Evolutionary conservation across 2,797 vertebrate genomes (phyloP), one percentile per base, ranked within the genome.

Genomic region (Tapera naevia): DNA sequence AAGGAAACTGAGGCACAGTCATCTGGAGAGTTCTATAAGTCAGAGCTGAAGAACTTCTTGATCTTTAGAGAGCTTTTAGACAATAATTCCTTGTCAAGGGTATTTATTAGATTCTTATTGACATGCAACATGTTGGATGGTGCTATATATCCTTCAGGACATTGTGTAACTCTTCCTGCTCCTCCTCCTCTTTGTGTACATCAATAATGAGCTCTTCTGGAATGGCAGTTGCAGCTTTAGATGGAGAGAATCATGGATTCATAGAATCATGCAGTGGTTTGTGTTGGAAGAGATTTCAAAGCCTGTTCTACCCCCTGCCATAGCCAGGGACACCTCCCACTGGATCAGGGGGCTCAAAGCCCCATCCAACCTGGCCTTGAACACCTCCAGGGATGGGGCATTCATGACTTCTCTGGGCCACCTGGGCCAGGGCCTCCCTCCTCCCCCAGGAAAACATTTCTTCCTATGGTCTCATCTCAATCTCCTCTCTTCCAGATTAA

Each of bases 1-100:
- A 0, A 1, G 81, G 93, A 93, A 92, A 90, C 53, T 46, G 65
- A 95, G 95, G 91, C 87, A 53, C 4, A 0, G 58, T 61, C 41
- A 10, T 27, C 41, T 11, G 60, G 21, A 35, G 58, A 17, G 30
- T 4, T 0, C 4, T n/a, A 37, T 1, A 7, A 51, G 62, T 1
- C 41, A 74, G 54, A 62, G 58, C 39, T 39, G 50, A 72, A 70
- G 22, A 70, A 35, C 45, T 83, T 17, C 23, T 4, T 18, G 13
- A 6, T 15, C 79, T 58, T 33, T 16, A 13, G 41, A 57, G 39
- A 65, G 18, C 28, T 88, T 86, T 73, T 7, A 64, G 51, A 45
- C 78, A 45, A 64, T 7, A 41, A 89, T 51, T 33, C 51, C 60
- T 37, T 13, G 0, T 14, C 67, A 78, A 48, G 5, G 12, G 18